Conservation (phyloP, 2,888 invertebrate genomes). For the Eupsilia transversa region DNA sequence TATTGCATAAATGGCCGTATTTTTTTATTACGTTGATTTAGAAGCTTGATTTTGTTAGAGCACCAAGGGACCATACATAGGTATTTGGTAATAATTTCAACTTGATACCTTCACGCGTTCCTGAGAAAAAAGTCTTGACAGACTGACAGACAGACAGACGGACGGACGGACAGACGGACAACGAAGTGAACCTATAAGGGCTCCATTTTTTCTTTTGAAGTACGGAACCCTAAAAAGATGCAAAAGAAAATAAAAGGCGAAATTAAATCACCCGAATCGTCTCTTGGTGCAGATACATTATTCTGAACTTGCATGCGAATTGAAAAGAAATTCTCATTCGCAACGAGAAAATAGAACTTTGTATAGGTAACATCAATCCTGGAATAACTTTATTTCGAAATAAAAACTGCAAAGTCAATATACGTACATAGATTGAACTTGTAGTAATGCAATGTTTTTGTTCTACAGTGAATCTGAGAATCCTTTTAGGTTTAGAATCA, state of each 20-base stretch:
- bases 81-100: too few relatives aligned
- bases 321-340: slow-evolving; percentile 38
- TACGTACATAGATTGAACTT: slow-evolving; percentile 8
- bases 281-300: slow-evolving; percentile 26
- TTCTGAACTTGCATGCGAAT: slow-evolving; percentile 24
- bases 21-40: too few relatives aligned
- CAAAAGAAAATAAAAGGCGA: neutral
- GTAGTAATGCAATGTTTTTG: slow-evolving; percentile 5
- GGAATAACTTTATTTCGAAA: slow-evolving; percentile 25
- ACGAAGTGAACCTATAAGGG: too few relatives aligned
- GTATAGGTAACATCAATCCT: slow-evolving; percentile 29
- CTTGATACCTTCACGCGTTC: too few relatives aligned
- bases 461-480: neutral
- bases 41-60: too few relatives aligned
- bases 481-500: slow-evolving; percentile 10
- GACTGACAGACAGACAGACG: too few relatives aligned
- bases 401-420: slow-evolving; percentile 22
- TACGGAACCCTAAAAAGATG: too few relatives aligned
- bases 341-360: slow-evolving; percentile 36
- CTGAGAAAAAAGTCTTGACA: too few relatives aligned
- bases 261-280: neutral
- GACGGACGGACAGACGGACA: too few relatives aligned
- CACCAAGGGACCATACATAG: too few relatives aligned
- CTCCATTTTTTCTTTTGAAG: too few relatives aligned
- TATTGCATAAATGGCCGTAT: too few relatives aligned